These are phyloP conservation scores for Phrynosoma blainvillii DNA, from an alignment of 2,113 vertebrate genomes.

Conservation along the genomic window DNA sequence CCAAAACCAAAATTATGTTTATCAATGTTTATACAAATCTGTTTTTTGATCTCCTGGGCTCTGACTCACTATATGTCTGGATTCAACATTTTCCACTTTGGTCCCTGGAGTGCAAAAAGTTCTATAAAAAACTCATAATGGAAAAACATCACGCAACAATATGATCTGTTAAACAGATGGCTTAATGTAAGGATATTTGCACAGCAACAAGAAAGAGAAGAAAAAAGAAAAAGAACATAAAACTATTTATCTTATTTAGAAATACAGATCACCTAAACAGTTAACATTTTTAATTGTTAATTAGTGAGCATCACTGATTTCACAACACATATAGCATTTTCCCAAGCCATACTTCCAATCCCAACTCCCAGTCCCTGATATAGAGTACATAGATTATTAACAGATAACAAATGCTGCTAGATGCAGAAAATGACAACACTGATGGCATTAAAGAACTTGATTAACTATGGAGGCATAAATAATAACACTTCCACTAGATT, in stretches of 20 bases:
- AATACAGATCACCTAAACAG: not conserved
- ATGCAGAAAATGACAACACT: not conserved
- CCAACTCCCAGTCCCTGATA: not conserved
- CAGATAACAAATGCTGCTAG: not conserved
- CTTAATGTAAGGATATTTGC: not conserved
- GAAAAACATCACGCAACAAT: conserved; percentile 58
- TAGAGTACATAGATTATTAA: not conserved
- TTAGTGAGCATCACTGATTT: not conserved
- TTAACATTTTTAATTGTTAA: not conserved
- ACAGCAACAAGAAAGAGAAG: not conserved
- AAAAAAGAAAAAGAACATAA: not conserved
- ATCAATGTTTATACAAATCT: conserved; percentile 42
- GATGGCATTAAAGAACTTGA: not conserved
- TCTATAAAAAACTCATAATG: conserved; percentile 50
- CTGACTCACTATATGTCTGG: conserved; percentile 57
- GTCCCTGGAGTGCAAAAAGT: conserved; percentile 39
- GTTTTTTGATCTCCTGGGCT: conserved; percentile 40
- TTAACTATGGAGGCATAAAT: not conserved
- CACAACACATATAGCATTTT: not conserved
- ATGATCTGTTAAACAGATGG: conserved; percentile 22
- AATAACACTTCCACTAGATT: not conserved
- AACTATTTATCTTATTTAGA: not conserved
- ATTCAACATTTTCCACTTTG: conserved; percentile 48
- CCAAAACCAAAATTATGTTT: conserved; percentile 26
- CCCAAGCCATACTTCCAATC: not conserved